Evolutionary conservation across 1,140 invertebrate genomes (phyloP).

Genomic region (Drosophila tsacasi): DNA sequence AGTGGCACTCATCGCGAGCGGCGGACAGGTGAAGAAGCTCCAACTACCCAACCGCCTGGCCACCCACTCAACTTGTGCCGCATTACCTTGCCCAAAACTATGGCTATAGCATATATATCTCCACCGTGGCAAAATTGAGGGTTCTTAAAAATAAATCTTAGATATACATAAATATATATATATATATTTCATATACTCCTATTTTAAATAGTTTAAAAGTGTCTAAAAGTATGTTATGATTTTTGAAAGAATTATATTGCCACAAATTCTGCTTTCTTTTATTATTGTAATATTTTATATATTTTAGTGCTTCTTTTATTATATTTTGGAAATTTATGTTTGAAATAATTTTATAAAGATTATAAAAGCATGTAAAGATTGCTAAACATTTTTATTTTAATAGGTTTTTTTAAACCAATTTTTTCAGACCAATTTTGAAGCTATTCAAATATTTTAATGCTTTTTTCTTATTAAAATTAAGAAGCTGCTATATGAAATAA

Average conservation of each 20-base stretch:
- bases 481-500: background rate
- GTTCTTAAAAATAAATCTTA: background rate
- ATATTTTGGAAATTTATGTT: too few relatives aligned
- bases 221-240: too few relatives aligned
- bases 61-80: slow-evolving; percentile 26
- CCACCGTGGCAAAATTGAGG: background rate
- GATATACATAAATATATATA: too few relatives aligned
- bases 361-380: background rate
- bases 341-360: too few relatives aligned
- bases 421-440: too few relatives aligned
- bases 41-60: slow-evolving; percentile 2
- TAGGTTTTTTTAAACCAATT: too few relatives aligned
- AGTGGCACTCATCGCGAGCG: slow-evolving; percentile 77
- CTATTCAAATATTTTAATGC: too few relatives aligned
- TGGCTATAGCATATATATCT: slow-evolving; percentile 27
- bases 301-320: too few relatives aligned
- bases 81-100: slow-evolving; percentile 70
- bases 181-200: too few relatives aligned
- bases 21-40: slow-evolving; percentile 23
- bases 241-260: background rate
- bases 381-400: too few relatives aligned
- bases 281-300: background rate
- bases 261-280: background rate
- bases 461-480: too few relatives aligned
- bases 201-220: too few relatives aligned